Percentiles rank a stretch among this genome's conserved stretches.
Evolutionary conservation across 2,797 vertebrate genomes (phyloP).

Genomic region (Neomorphus geoffroyi): DNA sequence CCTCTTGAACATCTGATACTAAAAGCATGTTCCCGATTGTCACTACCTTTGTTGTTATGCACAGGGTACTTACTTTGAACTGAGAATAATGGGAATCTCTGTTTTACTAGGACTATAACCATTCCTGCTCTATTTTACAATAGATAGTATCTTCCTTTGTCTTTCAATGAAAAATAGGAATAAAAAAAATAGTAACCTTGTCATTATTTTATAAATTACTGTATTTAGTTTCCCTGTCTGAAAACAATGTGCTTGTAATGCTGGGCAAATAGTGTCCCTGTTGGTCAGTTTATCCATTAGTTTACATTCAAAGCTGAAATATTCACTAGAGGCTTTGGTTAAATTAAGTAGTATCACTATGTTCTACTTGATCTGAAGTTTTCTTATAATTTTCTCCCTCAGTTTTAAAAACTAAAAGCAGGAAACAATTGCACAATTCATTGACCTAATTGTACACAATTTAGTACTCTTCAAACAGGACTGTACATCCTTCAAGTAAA

Average conservation of each 20-base stretch:
- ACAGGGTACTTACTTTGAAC: slow-evolving; percentile 69
- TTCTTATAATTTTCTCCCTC: slow-evolving; percentile 59
- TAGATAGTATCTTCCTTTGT: slow-evolving; percentile 64
- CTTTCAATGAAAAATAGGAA: slow-evolving; percentile 72
- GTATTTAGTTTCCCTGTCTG: slow-evolving; percentile 71
- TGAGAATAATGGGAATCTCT: slow-evolving; percentile 68
- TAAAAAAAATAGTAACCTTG: slow-evolving; percentile 74
- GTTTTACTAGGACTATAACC: slow-evolving; percentile 62
- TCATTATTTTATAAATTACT: slow-evolving; percentile 75
- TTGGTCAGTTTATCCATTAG: slow-evolving; percentile 80
- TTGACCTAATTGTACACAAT: slow-evolving; percentile 76
- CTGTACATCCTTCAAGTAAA: slow-evolving; percentile 82
- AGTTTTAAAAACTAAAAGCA: slow-evolving; percentile 65
- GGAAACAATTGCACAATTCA: slow-evolving; percentile 77
- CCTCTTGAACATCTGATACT: slow-evolving; percentile 92
- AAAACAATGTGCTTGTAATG: slow-evolving; percentile 79
- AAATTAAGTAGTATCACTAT: slow-evolving; percentile 86
- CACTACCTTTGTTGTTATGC: slow-evolving; percentile 77
- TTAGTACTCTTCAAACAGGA: slow-evolving; percentile 73
- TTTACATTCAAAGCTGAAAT: slow-evolving; percentile 88
- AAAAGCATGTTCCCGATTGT: slow-evolving; percentile 96
- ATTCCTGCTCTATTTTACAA: slow-evolving; percentile 69
- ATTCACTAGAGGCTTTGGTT: slow-evolving; percentile 89
- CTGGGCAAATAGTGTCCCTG: slow-evolving; percentile 65
- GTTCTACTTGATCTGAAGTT: slow-evolving; percentile 78